Conservation (phyloP, 2,797 vertebrate species). For the Yasuhikotakia modesta region DNA sequence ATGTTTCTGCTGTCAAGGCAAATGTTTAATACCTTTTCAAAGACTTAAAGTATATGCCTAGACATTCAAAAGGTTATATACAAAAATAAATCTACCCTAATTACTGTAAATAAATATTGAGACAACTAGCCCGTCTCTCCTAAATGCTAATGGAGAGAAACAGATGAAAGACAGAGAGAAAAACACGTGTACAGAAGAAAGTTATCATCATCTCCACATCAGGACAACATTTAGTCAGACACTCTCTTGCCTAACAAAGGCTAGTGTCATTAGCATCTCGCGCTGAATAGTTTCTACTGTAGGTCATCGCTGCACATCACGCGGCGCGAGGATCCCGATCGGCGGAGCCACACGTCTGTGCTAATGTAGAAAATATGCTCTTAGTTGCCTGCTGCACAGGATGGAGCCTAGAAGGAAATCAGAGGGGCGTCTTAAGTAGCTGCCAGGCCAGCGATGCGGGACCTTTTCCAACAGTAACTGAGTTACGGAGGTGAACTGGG, state of each 20-base stretch:
- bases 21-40: not conserved
- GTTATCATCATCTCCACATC: not conserved
- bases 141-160: not conserved
- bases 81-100: not conserved
- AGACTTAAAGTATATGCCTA: not conserved
- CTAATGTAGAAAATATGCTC: conserved; percentile 63
- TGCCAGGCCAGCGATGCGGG: conserved; percentile 55
- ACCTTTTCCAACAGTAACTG: conserved; percentile 56
- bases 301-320: conserved; percentile 54
- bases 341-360: conserved; percentile 45
- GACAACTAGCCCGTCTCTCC: not conserved
- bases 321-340: conserved; percentile 39
- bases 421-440: conserved; percentile 56
- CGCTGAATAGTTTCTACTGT: conserved; percentile 50
- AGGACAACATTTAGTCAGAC: not conserved
- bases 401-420: conserved; percentile 37
- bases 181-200: conserved; percentile 2
- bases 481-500: conserved; percentile 56
- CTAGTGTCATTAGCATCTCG: conserved; percentile 46
- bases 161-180: not conserved
- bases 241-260: conserved; percentile 48
- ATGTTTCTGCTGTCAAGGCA: not conserved
- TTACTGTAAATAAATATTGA: not conserved
- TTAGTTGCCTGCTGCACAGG: conserved; percentile 48
- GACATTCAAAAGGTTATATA: not conserved